Base-by-base conservation (phyloP, 2,113 vertebrate species). In the Podiceps cristatus region DNA sequence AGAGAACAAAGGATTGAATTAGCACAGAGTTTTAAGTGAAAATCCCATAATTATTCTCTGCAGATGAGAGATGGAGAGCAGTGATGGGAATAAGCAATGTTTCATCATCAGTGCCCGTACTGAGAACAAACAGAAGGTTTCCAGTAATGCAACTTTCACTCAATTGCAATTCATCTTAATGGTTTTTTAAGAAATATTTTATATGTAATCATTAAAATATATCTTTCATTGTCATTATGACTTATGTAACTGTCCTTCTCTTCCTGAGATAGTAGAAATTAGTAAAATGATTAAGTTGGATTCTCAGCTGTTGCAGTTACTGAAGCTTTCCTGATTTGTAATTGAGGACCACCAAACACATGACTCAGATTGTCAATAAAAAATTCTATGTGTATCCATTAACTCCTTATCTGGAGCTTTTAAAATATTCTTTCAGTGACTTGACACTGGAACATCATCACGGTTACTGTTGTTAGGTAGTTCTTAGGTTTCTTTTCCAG, bases 41-140 rank as follows among this genome's bases (percentile, higher is more conserved):
- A 91, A 87, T 93, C 33, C 59, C 25, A 1, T 83, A 80, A 86
- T 93, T 88, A 44, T 42, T 69, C 63, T 86, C 50, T 29, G 23
- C 16, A 80, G 67, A 91, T 87, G 73, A 89, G 42, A 84, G 14
- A 69, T n/a, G 56, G 71, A 53, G 59, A 84, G 56, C 11, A 1
- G 11, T 31, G 27, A 29, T 77, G 64, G 58, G 17, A 83, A 69
- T 12, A 77, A 29, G 60, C 63, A 86, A 35, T 33, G 45, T 86
- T 71, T 86, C 55, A 71, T 89, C 10, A 8, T 86, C 42, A 77
- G 68, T 74, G 68, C 60, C 42, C 47, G n/a, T 40, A 50, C 55
- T 81, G 88, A 74, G 76, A 96, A 59, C 47, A 89, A 88, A 71
- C 52, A 86, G 66, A 90, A 88, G 68, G 72, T 63, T 96, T 88